Evolutionary conservation across 2,797 vertebrate genomes (phyloP).

Genomic region (Hipposideros larvatus): DNA sequence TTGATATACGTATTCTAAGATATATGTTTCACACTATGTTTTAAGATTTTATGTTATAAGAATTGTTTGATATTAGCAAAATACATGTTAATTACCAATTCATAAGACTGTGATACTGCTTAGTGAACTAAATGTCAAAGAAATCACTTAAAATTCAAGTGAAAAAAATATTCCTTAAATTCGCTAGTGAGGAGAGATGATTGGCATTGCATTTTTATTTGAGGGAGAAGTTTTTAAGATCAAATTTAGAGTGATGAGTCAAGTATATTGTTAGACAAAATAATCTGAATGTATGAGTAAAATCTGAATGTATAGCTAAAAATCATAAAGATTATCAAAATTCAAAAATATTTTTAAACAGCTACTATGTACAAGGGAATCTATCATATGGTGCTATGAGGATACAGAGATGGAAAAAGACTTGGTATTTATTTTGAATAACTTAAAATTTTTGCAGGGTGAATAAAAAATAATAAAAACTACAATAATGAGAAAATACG

Average conservation of each 20-base stretch:
- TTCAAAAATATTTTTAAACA: slow-evolving; percentile 44
- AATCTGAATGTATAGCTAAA: slow-evolving; percentile 21
- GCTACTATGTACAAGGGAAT: neutral
- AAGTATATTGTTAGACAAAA: slow-evolving; percentile 14
- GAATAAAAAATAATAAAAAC: slow-evolving; percentile 14
- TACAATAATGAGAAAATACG: neutral
- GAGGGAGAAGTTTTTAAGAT: slow-evolving; percentile 48
- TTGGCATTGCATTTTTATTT: slow-evolving; percentile 34
- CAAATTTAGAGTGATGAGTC: slow-evolving; percentile 16
- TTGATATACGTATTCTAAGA: neutral
- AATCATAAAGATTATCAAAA: slow-evolving; percentile 48
- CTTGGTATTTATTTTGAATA: neutral
- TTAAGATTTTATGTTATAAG: slow-evolving; percentile 40
- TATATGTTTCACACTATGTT: neutral
- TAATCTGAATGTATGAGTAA: slow-evolving; percentile 47
- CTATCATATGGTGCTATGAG: neutral
- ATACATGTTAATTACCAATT: slow-evolving; percentile 53
- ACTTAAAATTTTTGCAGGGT: neutral
- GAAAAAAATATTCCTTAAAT: slow-evolving; percentile 19
- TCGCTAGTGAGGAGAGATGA: neutral
- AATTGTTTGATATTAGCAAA: slow-evolving; percentile 51
- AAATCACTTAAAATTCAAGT: slow-evolving; percentile 20
- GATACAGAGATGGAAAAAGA: neutral
- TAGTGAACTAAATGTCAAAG: slow-evolving; percentile 40
- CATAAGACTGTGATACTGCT: neutral